Percentiles rank a stretch among this genome's conserved stretches.
Evolutionary conservation across 2,797 vertebrate species (phyloP).

Genomic region (Macrochelys suwanniensis): DNA sequence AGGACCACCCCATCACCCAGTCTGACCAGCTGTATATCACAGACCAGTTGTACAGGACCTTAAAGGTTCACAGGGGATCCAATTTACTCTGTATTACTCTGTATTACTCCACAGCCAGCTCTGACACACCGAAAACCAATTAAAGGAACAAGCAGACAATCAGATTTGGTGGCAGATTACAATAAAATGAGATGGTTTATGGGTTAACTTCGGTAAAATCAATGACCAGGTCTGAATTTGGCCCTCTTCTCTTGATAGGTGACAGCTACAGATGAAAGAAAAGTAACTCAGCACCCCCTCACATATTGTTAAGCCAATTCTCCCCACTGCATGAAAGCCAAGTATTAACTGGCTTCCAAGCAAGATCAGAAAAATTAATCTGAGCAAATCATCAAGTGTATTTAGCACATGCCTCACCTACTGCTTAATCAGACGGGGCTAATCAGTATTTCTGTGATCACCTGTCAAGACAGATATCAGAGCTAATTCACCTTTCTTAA

Average conservation of each 20-base stretch:
- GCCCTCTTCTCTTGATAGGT: neutral
- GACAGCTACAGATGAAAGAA: neutral
- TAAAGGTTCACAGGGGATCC: neutral
- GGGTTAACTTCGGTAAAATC: neutral
- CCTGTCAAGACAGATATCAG: neutral
- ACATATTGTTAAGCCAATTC: neutral
- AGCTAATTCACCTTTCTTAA: neutral
- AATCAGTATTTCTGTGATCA: neutral
- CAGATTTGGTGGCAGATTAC: neutral
- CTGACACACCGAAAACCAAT: neutral
- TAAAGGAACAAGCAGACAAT: neutral
- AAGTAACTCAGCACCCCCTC: neutral
- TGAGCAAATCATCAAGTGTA: neutral
- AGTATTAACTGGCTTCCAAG: neutral
- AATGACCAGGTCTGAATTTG: neutral
- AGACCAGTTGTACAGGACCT: neutral
- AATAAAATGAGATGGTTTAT: neutral
- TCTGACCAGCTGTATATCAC: no score
- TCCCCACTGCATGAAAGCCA: neutral
- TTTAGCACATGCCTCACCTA: neutral
- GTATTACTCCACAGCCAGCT: neutral
- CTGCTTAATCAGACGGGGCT: neutral
- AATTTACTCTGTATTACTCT: neutral
- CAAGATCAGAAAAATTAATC: neutral
- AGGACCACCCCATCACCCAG: neutral